Percentiles rank a stretch among this genome's conserved stretches.
Evolutionary conservation across 1,140 invertebrate genomes (phyloP).

Genomic region (Leguminivora glycinivorella): DNA sequence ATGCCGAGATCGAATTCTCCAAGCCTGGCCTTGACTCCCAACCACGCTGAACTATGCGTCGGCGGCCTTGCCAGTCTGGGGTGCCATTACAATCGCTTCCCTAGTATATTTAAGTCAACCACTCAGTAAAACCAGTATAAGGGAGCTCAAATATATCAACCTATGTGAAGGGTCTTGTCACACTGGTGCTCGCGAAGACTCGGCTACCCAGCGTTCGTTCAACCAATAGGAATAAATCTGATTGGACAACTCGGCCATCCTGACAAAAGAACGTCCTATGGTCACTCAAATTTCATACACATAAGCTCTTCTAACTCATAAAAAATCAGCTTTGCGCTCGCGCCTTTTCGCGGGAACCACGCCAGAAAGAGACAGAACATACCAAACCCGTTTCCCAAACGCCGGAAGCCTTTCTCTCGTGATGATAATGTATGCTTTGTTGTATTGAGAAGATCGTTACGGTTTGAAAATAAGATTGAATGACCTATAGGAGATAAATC

Average conservation of each 20-base stretch:
- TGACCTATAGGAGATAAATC: constrained; percentile 23
- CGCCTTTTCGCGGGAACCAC: constrained; percentile 34
- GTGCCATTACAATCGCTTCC: not conserved
- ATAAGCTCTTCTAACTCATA: not conserved
- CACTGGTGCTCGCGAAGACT: not conserved
- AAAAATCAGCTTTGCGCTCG: constrained; percentile 6
- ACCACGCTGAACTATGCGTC: constrained; percentile 23
- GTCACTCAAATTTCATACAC: not conserved
- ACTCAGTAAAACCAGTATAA: not conserved
- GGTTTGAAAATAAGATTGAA: constrained; percentile 28
- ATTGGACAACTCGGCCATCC: not conserved
- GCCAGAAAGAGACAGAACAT: constrained; percentile 38
- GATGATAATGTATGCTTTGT: constrained; percentile 26
- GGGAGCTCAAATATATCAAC: not conserved
- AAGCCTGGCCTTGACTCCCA: constrained; percentile 29
- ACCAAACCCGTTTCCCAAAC: constrained; percentile 53
- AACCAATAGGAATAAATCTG: not conserved
- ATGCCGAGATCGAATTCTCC: constrained; percentile 26
- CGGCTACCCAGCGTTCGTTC: not conserved
- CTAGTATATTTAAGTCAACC: not conserved
- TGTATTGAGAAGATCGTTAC: constrained; percentile 26
- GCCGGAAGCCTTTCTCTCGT: constrained; percentile 62
- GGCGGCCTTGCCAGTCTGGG: constrained; percentile 21
- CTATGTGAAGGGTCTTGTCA: not conserved
- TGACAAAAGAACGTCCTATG: not conserved